Base-by-base conservation (phyloP, 1,140 invertebrate species). In the Drosophila micromelanica region DNA sequence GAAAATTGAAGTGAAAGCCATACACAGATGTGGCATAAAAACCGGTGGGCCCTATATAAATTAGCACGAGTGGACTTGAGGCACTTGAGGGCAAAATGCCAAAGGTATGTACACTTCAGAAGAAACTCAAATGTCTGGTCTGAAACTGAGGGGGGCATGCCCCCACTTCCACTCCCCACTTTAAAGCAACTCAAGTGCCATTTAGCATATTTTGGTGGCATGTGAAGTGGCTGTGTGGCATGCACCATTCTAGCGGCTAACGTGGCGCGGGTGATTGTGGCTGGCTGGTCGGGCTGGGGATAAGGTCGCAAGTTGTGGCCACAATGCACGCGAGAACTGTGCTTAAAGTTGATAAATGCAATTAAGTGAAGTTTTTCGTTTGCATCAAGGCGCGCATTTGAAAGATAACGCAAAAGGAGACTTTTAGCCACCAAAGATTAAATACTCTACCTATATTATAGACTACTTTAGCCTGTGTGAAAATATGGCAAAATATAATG, bases 171-270 rank as follows among this genome's bases (percentile, higher is more conserved):
- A 15, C 37, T 13, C 7, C n/a, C 8, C n/a, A 9, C 38, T 43
- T 40, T n/a, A 69, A 60, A 56, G 51, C 62, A 67, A 61, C 74
- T 75, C 77, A 82, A 82, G 80, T 85, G 51, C 68, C 80, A 85
- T 85, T 85, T 85, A 85, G 73, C 84, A 82, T 86, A 76, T 86
- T 82, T 69, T 51, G 69, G 62, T 72, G 45, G 52, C 69, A 57
- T 85, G 73, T 42, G 30, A 11, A 61, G 38, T 37, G 52, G 48
- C 45, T 35, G 27, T 49, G 52, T 43, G 59, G 59, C 67, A 64
- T 62, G 40, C 23, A 49, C 46, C 12, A 20, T 7, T n/a, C 23
- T 48, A 27, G 23, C 48, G 8, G 48, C 27, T 51, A 15, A 51
- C 35, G 23, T 27, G 23, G 23, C 11, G 37, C 37, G 13, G 27